Base-by-base conservation (phyloP, 2,888 invertebrate genomes). In the Campoletis raptor region DNA sequence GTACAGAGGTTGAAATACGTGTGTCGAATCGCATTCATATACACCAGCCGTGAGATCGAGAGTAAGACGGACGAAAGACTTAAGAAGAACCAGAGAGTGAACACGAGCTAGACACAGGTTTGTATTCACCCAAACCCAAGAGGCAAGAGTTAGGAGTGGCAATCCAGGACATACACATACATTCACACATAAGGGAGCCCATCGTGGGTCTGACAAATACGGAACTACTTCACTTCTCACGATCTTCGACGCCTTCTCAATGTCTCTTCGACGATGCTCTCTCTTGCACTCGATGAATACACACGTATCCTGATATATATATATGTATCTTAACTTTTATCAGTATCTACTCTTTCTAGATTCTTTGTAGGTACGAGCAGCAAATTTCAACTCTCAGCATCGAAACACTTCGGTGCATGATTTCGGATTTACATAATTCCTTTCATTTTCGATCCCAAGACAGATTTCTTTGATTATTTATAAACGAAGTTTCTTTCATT, bases 201-300 rank as follows among this genome's bases (percentile, higher is more conserved):
- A 66, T 78, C 45, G 64, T 48, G 77, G 57, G 74, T 85, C 85
- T 85, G 82, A 82, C 86, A 86, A 86, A 86, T 81, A 77, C 83
- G 80, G 80, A 80, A 73, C 83, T 86, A 81, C 83, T 83, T 80
- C 86, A 81, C 86, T 83, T 86, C 61, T 78, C 82, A 81, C 86
- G 83, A 86, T 86, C 86, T 73, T 83, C 83, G 72, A 72, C 79
- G 73, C 72, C 67, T 82, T 76, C 82, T 83, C 80, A 73, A 82
- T 73, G 72, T 81, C 64, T 73, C 73, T 73, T 69, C 66, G 37
- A 24, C 37, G 81, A 76, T 36, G 30, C 15, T 61, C 61, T 61
- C 61, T 61, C 61, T 61, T 15, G 7, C 61, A 24, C 61, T 30
- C 67, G 40, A 30, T 42, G n/a, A 21, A 67, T 37, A 48, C 36